Base-by-base conservation (phyloP, 2,797 vertebrate species). In the Chelon labrosus region DNA sequence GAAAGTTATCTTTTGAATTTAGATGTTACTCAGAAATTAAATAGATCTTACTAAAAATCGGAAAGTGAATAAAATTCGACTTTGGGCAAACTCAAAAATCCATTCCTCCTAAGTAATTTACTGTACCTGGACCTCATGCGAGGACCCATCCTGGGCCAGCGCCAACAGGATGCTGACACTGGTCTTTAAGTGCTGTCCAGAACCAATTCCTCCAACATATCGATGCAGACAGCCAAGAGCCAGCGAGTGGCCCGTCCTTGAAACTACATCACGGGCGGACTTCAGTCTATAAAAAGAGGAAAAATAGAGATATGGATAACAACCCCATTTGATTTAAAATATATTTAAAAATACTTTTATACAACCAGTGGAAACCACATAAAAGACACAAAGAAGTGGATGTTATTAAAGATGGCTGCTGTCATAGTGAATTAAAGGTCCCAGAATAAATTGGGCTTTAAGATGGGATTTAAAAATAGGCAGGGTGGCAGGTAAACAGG, bases 201-300 rank as follows among this genome's bases (percentile, higher is more conserved):
- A 99, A 57, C 98, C 98, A 56, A 99, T 99, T 54, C 98, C 98
- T 52, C 98, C 98, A 60, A 99, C 98, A 3, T 99, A 99, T 42
- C 98, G 97, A 92, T 99, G 98, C 71, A 99, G 95, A 85, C 98
- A 99, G 41, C 98, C 98, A n/a, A 99, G 94, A 80, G 98, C 98
- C 91, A 99, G 92, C 7, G 98, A 99, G 89, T 99, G 98, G 9
- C 98, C 98, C 0, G 98, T 99, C 85, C 98, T 96, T 70, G 98
- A 99, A 20, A 99, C 98, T n/a, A 99, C 98, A 3, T 99, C 98
- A 75, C 98, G 96, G 58, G 98, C 98, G 0, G 98, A 99, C 91
- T 99, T 99, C 76, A 99, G 92, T 88, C 98, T 99, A 77, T 20
- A 73, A 70, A 77, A 0, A n/a, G 35, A 51, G 10, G 19, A 67